phyloP scores from a whole-genome alignment of 2,888 invertebrate genomes.

The Petrolisthes cinctipes region DNA sequence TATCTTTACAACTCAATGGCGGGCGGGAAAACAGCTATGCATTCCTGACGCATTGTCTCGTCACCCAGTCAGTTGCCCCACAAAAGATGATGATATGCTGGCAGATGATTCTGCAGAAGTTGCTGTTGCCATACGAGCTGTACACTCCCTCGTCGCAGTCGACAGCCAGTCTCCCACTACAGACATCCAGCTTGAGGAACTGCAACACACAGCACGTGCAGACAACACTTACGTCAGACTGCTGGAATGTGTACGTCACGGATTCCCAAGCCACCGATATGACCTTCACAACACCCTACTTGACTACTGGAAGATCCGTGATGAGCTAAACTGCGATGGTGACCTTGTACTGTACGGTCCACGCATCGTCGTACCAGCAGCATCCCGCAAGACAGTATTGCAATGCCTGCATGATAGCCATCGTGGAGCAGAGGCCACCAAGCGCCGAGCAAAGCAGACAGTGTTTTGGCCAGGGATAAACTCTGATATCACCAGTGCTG shows the following conservation, averaged over 20 bases:
- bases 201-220: not conserved
- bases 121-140: not conserved
- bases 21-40: constrained; percentile 5
- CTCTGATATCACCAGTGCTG: not conserved
- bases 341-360: constrained; percentile 23
- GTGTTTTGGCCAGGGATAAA: constrained; percentile 34
- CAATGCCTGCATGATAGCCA: constrained; percentile 30
- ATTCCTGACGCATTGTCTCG: constrained; percentile 19
- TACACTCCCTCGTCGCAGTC: not conserved
- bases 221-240: constrained; percentile 10
- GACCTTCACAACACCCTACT: constrained; percentile 3
- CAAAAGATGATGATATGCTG: not conserved
- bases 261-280: constrained; percentile 30
- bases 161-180: not conserved
- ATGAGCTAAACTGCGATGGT: constrained; percentile 21
- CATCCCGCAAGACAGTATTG: not conserved
- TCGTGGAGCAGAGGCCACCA: constrained; percentile 9
- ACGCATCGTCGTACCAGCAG: not conserved
- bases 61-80: no score
- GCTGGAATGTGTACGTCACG: not conserved
- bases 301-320: constrained; percentile 23
- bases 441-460: constrained; percentile 13
- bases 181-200: not conserved
- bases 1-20: constrained; percentile 15
- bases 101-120: not conserved